Evolutionary conservation across 2,888 invertebrate genomes (phyloP).

Genomic region (Ligdia adustata): DNA sequence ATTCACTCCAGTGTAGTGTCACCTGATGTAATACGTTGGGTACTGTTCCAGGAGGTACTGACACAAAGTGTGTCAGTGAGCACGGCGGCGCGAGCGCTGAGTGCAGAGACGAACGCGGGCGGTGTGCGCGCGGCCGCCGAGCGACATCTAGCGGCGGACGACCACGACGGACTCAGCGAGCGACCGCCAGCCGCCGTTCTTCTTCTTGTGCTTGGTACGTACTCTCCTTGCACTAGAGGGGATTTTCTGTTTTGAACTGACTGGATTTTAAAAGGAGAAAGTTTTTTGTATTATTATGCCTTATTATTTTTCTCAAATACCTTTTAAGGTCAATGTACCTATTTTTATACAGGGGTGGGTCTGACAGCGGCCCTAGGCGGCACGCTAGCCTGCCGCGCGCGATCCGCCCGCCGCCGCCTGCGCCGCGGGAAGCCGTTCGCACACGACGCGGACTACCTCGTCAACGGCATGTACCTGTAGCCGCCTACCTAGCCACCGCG

Average conservation of each 20-base stretch:
- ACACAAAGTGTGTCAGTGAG: too few relatives aligned
- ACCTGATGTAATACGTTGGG: too few relatives aligned
- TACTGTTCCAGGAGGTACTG: neutral
- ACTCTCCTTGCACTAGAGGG: too few relatives aligned
- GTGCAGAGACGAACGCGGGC: conserved; percentile 16
- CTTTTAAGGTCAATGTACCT: too few relatives aligned
- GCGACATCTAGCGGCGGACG: conserved; percentile 43
- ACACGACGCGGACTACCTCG: conserved; percentile 98
- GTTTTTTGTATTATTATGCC: too few relatives aligned
- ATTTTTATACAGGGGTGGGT: conserved; percentile 88
- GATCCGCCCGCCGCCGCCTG: conserved; percentile 90
- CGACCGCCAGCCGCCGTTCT: conserved; percentile 92
- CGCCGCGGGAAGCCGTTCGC: conserved; percentile 92
- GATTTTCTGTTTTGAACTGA: too few relatives aligned
- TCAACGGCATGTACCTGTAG: conserved; percentile 99
- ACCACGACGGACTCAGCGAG: conserved; percentile 86
- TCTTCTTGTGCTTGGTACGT: conserved; percentile 89
- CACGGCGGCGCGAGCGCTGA: conserved; percentile 28
- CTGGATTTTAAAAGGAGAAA: too few relatives aligned
- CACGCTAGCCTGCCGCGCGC: conserved; percentile 92
- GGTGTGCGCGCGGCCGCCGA: conserved; percentile 32
- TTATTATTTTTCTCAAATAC: too few relatives aligned
- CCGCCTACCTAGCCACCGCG: neutral
- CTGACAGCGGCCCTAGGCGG: conserved; percentile 92
- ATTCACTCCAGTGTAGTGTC: too few relatives aligned